A percentile compares a stretch with the other conserved stretches of the same genome.
phyloP scores from a whole-genome alignment of 92 coral and sea anemone genomes.

The Micromussa lordhowensis region DNA sequence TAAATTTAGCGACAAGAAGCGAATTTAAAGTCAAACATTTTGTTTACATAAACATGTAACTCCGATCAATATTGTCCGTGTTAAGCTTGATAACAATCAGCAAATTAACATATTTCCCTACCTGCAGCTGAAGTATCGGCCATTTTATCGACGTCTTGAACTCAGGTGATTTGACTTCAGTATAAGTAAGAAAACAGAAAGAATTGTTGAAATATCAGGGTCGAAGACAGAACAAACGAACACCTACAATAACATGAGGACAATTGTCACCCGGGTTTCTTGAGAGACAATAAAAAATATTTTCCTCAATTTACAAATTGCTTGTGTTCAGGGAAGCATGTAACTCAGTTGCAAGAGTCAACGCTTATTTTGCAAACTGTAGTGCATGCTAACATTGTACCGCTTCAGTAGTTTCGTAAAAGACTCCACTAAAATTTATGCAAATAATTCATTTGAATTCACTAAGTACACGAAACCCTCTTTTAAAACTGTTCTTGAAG shows the following conservation, averaged over 20 bases:
- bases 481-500: no score
- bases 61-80: neutral
- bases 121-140: neutral
- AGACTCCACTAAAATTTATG: no score
- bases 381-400: no score
- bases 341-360: no score
- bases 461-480: no score
- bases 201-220: neutral
- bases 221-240: neutral
- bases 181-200: neutral
- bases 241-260: neutral
- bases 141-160: neutral
- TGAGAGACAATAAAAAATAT: neutral
- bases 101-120: neutral
- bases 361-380: no score
- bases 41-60: neutral
- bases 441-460: no score
- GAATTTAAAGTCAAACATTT: neutral
- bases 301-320: neutral
- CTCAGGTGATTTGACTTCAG: neutral
- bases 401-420: no score
- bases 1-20: neutral
- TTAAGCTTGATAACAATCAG: neutral
- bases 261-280: neutral
- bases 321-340: neutral